A percentile compares a stretch with the other conserved stretches of the same genome.
These are phyloP conservation scores for Candidula unifasciata DNA, from an alignment of 2,888 invertebrate genomes.

Conservation along the genomic window DNA sequence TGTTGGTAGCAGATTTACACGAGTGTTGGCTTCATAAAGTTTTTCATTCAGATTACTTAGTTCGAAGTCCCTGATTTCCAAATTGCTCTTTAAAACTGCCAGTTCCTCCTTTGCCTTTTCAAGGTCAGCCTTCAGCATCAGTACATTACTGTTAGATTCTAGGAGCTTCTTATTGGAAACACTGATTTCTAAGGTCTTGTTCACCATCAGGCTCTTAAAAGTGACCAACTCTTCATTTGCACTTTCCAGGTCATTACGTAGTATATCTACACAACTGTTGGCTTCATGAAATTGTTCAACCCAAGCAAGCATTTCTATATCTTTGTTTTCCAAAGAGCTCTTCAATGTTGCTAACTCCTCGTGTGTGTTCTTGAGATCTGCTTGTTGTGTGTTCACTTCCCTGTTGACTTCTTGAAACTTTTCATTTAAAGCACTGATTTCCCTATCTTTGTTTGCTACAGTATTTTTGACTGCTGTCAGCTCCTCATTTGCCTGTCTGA, in stretches of 20 bases:
- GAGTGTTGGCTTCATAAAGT: not conserved
- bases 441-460: not conserved
- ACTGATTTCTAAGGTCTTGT: not conserved
- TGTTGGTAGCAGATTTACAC: not conserved
- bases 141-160: not conserved
- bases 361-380: not conserved
- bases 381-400: not conserved
- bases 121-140: not conserved
- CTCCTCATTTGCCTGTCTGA: not conserved
- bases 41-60: not conserved
- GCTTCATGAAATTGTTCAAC: not conserved
- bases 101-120: not conserved
- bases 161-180: not conserved
- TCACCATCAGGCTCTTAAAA: too few species aligned
- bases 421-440: not conserved
- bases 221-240: constrained; percentile 27
- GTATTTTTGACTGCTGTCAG: not conserved
- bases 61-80: not conserved
- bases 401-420: not conserved
- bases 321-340: not conserved
- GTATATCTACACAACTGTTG: constrained; percentile 10
- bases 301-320: not conserved
- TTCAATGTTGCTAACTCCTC: constrained; percentile 17
- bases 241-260: not conserved
- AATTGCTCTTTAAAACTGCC: not conserved